These are phyloP conservation scores for Homarus americanus DNA, from an alignment of 1,140 invertebrate genomes.

Conservation along the genomic window DNA sequence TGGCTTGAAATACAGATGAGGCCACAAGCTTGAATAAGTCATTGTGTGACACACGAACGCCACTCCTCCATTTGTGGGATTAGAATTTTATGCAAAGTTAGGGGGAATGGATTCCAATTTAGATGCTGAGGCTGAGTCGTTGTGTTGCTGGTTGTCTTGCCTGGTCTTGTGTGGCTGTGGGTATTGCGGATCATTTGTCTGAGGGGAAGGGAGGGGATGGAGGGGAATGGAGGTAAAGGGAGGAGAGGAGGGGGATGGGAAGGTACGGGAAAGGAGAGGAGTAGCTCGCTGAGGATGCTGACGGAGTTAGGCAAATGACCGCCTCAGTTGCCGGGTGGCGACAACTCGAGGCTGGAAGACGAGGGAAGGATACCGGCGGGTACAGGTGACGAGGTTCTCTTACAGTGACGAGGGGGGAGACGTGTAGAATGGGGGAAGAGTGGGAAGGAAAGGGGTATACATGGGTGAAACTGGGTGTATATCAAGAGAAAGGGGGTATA, in stretches of 20 bases:
- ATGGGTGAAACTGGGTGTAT: too few species aligned
- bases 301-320: conserved; percentile 8
- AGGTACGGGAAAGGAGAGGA: too few species aligned
- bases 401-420: too few species aligned
- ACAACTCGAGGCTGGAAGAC: background rate
- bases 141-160: background rate
- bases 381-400: background rate
- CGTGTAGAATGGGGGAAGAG: too few species aligned
- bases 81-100: conserved; percentile 16
- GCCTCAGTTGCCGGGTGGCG: background rate
- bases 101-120: conserved; percentile 7
- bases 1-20: background rate
- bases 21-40: conserved; percentile 5
- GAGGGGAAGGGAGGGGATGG: background rate
- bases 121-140: background rate
- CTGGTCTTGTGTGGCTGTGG: background rate
- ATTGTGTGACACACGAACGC: background rate
- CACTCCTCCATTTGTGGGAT: conserved; percentile 13
- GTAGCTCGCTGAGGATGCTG: too few species aligned
- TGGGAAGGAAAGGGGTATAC: too few species aligned
- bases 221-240: background rate
- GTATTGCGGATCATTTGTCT: conserved; percentile 1
- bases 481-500: too few species aligned
- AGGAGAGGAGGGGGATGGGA: background rate
- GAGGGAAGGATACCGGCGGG: background rate